A percentile compares a stretch with the other conserved stretches of the same genome.
Conservation (phyloP, 2,113 vertebrate genomes). For the Prunella fulvescens region DNA sequence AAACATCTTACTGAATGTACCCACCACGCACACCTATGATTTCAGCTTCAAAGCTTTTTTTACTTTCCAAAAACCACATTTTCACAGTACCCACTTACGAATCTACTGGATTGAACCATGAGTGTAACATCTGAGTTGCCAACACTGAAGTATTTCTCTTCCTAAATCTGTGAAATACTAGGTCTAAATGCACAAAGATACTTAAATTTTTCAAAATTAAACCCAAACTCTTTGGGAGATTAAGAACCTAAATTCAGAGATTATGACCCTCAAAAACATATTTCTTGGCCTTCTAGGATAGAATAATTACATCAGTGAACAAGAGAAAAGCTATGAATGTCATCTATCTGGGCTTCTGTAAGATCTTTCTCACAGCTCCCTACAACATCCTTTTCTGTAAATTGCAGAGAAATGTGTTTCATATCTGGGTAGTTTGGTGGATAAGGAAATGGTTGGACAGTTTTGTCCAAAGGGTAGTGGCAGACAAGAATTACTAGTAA, state of each 20-base stretch:
- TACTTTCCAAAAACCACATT: neutral
- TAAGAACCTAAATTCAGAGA: neutral
- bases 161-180: neutral
- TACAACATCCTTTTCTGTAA: neutral
- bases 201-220: neutral
- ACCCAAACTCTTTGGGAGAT: neutral
- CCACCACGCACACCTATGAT: neutral
- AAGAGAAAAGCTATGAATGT: neutral
- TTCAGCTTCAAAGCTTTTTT: neutral
- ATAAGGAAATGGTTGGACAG: neutral
- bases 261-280: neutral
- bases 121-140: neutral
- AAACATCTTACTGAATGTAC: neutral
- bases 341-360: neutral
- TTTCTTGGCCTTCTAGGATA: neutral
- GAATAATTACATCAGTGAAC: neutral
- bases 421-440: neutral
- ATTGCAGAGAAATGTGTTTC: neutral
- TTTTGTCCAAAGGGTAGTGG: neutral
- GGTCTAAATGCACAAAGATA: neutral
- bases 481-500: neutral
- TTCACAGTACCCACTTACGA: neutral
- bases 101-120: neutral
- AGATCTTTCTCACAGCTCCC: rapidly evolving
- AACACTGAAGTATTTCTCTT: neutral